Base-by-base conservation (phyloP, 2,888 invertebrate genomes). In the Eutolmus rufibarbis region DNA sequence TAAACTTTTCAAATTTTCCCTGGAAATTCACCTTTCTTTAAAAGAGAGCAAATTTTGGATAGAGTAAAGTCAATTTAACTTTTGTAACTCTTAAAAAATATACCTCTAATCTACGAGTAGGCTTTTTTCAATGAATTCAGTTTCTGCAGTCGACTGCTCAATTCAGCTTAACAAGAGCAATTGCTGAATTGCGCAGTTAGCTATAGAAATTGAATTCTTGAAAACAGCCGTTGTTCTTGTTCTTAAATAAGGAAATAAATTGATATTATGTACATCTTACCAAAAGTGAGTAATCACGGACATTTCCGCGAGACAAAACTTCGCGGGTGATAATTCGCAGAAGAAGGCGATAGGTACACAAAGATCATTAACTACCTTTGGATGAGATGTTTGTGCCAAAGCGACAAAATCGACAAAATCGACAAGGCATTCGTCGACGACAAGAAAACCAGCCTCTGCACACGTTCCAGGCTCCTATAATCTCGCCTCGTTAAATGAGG, bases 301-400 rank as follows among this genome's bases (percentile, higher is more conserved):
- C 28, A 66, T 66, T 66, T 66, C 19, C 66, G 23, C 12, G 19
- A 0, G 28, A 66, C 23, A 66, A 66, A 66, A 51, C 66, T 66
- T 12, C 3, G 66, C 66, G 23, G 37, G 37, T 66, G 40, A 66
- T 66, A 37, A 84, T 66, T 84, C 66, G 40, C 66, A 57, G 66
- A 84, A 84, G 19, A 3, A n/a, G 37, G 37, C 40, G 40, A 84
- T 40, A 57, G 16, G 82, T 57, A 19, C 56, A 19, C 81, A 19
- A 66, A 84, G 66, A 84, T 84, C 82, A 84, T 84, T 84, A 84
- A 84, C 66, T 84, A 66, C 66, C 66, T 37, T 66, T 16, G 37
- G 37, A 84, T 57, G 82, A 31, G 82, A 46, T 82, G 51, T 51
- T 28, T 84, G 16, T 23, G 12, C 37, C 37, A 37, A 84, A 37